Conservation (phyloP, 2,888 invertebrate species). For the Graphium colonna region DNA sequence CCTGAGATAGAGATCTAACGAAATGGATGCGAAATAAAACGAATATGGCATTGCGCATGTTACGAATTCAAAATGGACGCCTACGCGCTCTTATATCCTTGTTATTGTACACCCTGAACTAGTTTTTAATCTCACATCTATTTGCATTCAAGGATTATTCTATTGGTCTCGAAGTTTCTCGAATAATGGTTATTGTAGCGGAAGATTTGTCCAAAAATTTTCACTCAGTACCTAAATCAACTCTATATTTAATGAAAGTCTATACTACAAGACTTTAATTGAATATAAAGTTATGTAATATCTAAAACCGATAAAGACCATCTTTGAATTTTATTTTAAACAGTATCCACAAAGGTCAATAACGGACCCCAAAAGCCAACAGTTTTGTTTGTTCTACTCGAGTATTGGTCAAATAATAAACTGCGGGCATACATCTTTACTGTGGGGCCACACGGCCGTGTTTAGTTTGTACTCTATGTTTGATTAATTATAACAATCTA, state of each 20-base stretch:
- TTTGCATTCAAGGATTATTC: constrained; percentile 28
- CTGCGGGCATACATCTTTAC: neutral
- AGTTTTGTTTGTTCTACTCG: too few relatives aligned
- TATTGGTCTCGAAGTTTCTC: constrained; percentile 10
- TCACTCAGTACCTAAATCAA: too few relatives aligned
- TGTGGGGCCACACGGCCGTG: neutral
- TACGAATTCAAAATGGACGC: constrained; percentile 57
- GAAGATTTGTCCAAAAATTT: too few relatives aligned
- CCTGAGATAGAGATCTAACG: constrained; percentile 69
- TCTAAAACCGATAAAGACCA: too few relatives aligned
- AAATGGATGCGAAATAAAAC: constrained; percentile 67
- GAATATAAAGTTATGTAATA: too few relatives aligned
- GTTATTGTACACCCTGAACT: constrained; percentile 42
- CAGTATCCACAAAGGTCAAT: too few relatives aligned
- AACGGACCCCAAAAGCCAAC: too few relatives aligned
- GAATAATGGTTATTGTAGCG: neutral
- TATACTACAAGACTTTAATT: too few relatives aligned
- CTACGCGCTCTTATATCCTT: constrained; percentile 43
- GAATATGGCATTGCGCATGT: constrained; percentile 66
- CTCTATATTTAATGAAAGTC: too few relatives aligned
- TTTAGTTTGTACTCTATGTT: neutral
- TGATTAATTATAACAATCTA: neutral
- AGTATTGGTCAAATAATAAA: too few relatives aligned
- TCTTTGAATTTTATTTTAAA: too few relatives aligned
- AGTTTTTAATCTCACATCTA: constrained; percentile 39